phyloP scores from a whole-genome alignment of 92 coral and sea anemone species.

The Siderastrea radians region DNA sequence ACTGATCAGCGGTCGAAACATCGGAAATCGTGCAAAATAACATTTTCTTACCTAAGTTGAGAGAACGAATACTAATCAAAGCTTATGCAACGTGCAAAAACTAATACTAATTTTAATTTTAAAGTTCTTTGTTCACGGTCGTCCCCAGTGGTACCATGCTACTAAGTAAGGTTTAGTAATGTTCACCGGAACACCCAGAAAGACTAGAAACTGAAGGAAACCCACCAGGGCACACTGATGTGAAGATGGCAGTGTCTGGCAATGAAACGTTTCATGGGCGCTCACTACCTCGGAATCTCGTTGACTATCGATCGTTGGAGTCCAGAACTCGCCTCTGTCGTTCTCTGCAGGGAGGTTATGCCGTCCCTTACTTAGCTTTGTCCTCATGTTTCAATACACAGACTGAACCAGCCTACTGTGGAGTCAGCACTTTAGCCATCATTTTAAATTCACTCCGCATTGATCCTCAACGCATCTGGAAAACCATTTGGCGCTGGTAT shows the following conservation, averaged over 20 bases:
- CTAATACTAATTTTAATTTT: too few species aligned
- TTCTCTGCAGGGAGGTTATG: constrained; percentile 70
- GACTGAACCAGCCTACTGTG: constrained; percentile 95
- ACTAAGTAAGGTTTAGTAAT: too few species aligned
- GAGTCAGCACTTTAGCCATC: constrained; percentile 88
- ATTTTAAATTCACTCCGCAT: constrained; percentile 91
- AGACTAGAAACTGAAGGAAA: too few species aligned
- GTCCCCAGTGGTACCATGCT: too few species aligned
- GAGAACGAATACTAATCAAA: too few species aligned
- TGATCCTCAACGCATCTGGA: constrained; percentile 92
- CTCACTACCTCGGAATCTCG: constrained; percentile 71
- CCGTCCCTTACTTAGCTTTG: constrained; percentile 81
- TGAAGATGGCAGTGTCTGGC: constrained; percentile 1
- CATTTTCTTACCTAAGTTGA: too few species aligned
- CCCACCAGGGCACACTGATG: too few species aligned
- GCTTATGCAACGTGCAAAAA: too few species aligned
- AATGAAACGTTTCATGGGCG: constrained; percentile 74
- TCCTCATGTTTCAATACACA: constrained; percentile 89
- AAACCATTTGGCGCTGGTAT: constrained; percentile 97
- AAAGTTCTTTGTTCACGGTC: too few species aligned
- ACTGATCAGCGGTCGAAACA: too few species aligned
- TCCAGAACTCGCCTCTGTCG: constrained; percentile 85
- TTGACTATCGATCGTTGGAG: constrained; percentile 87
- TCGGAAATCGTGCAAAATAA: too few species aligned
- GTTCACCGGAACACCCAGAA: too few species aligned